These are phyloP conservation scores for Orestias chungarensis DNA, from an alignment of 2,797 vertebrate species.

Conservation along the genomic window DNA sequence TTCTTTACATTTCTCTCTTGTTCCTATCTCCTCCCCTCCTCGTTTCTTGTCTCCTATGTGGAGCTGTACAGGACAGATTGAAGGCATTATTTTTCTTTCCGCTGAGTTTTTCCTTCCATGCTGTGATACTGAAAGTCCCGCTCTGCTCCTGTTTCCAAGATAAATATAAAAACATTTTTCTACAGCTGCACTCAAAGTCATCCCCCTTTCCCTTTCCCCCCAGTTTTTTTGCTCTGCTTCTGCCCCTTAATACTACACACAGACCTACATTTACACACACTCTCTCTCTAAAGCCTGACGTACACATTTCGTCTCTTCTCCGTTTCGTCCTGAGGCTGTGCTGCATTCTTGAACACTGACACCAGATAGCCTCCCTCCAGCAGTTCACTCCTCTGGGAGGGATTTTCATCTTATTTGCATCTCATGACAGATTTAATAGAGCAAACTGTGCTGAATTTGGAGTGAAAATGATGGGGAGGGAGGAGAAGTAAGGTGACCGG, in stretches of 20 bases:
- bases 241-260: constrained; percentile 26
- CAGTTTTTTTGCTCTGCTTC: constrained; percentile 21
- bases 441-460: constrained; percentile 69
- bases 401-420: constrained; percentile 83
- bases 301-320: constrained; percentile 31
- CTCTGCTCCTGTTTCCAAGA: constrained; percentile 70
- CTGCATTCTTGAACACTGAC: constrained; percentile 79
- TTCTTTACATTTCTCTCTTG: constrained; percentile 45
- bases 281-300: constrained; percentile 23
- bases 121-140: constrained; percentile 70
- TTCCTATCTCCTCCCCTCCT: constrained; percentile 26
- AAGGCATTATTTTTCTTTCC: constrained; percentile 67
- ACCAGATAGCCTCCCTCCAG: constrained; percentile 77
- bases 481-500: constrained; percentile 51
- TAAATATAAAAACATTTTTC: constrained; percentile 77
- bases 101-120: constrained; percentile 59
- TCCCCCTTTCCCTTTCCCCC: constrained; percentile 13
- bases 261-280: constrained; percentile 20
- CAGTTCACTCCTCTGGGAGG: constrained; percentile 75
- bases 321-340: constrained; percentile 53
- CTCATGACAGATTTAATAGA: constrained; percentile 77
- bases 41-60: constrained; percentile 55
- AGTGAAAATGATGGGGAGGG: constrained; percentile 57
- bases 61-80: constrained; percentile 70
- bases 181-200: constrained; percentile 69